phyloP scores from a whole-genome alignment of 2,888 invertebrate genomes.

The Charanyca ferruginea region DNA sequence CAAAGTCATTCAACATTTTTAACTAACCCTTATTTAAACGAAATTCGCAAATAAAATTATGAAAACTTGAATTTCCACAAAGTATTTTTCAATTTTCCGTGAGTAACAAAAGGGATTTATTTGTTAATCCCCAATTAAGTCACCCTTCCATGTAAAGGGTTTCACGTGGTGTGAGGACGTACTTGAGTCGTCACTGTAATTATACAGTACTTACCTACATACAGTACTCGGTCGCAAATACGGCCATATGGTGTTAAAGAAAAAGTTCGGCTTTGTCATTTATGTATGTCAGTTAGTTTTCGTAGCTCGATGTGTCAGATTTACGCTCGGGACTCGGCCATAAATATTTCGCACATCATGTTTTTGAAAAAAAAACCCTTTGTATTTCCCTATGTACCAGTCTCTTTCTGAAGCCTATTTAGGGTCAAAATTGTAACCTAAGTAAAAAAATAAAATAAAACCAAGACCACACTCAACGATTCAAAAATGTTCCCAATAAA shows the following conservation, averaged over 20 bases:
- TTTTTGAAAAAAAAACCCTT: not conserved
- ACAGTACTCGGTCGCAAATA: not conserved
- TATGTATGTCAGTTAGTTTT: no score
- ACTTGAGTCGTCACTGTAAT: constrained; percentile 16
- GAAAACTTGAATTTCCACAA: not conserved
- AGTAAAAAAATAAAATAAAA: no score
- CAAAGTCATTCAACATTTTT: not conserved
- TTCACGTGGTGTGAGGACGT: constrained; percentile 28
- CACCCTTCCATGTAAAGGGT: constrained; percentile 47
- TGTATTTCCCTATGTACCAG: not conserved
- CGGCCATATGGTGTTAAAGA: not conserved
- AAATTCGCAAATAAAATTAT: constrained; percentile 2
- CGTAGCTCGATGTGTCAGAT: no score
- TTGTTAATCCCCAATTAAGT: constrained; percentile 53
- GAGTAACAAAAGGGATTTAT: constrained; percentile 43
- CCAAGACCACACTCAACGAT: no score
- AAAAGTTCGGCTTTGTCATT: not conserved
- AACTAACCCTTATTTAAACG: not conserved
- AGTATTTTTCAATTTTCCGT: constrained; percentile 28
- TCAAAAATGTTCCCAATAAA: no score
- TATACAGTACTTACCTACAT: constrained; percentile 18
- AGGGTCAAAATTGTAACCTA: no score
- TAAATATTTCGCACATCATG: not conserved
- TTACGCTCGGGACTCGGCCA: no score
- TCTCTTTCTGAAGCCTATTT: not conserved